These are phyloP conservation scores for Clavelina lepadiformis DNA, from an alignment of 23 tunicate genomes.

Conservation along the genomic window DNA sequence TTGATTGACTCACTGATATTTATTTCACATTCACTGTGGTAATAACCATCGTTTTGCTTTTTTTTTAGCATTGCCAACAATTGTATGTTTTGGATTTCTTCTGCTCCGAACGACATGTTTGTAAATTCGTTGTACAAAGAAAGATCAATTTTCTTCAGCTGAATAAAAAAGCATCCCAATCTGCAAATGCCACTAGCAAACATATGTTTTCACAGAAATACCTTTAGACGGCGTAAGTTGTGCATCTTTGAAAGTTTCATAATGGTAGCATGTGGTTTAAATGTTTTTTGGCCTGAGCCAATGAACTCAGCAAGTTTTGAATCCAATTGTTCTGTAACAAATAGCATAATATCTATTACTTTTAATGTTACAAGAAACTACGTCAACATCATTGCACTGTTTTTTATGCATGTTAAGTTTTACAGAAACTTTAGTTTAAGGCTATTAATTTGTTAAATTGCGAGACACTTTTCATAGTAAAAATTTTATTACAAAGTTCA, in stretches of 20 bases:
- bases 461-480: not conserved
- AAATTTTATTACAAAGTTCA: too few relatives aligned
- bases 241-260: constrained; percentile 26
- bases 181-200: not conserved
- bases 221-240: constrained; percentile 5
- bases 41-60: constrained; percentile 33
- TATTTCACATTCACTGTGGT: constrained; percentile 18
- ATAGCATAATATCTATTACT: not conserved
- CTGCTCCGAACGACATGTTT: constrained; percentile 9
- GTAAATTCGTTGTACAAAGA: constrained; percentile 2
- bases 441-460: not conserved
- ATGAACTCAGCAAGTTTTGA: not conserved
- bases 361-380: not conserved
- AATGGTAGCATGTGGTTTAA: constrained; percentile 27
- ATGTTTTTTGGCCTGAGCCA: not conserved
- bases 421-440: not conserved
- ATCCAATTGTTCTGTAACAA: not conserved
- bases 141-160: constrained; percentile 16
- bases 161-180: not conserved
- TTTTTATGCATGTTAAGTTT: too few relatives aligned
- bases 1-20: not conserved
- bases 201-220: too few relatives aligned
- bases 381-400: too few relatives aligned
- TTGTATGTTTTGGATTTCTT: constrained; percentile 4
- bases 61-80: constrained; percentile 30